Evolutionary conservation across 2,797 vertebrate species (phyloP), one percentile per base, ranked within the genome.

Genomic region (Microhierax caerulescens): DNA sequence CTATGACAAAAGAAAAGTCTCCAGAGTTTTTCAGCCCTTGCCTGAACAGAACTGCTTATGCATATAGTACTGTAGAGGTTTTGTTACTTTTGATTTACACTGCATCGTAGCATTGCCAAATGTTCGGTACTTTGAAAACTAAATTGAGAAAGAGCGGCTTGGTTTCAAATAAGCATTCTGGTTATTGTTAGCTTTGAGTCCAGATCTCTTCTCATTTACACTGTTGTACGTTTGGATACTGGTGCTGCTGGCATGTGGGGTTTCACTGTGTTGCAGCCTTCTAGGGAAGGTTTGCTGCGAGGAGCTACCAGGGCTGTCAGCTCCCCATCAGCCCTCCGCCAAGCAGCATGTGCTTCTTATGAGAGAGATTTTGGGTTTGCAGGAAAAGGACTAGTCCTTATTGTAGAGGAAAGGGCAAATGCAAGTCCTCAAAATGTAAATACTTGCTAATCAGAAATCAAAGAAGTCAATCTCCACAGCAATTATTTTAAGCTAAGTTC

Each of bases 11-110:
- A 74, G 53, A 79, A 41, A 64, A 70, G 32, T 68, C 63, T 50
- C 81, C 48, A 45, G 67, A 57, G 39, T 59, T 90, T 84, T 92
- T 76, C 47, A 53, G 59, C 24, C 14, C 56, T 88, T 23, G 37
- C 77, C 77, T 88, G 47, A 90, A 39, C 53, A 68, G 59, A 76
- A 34, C 54, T 85, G 54, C 74, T 70, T 88, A 70, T 56, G 54
- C 36, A 7, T 63, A 43, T 20, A 37, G 60, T 37, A 59, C 73
- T 88, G 70, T 61, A 70, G 61, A 72, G 32, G 19, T 85, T 90
- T 45, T 74, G 18, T 85, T 78, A 43, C 16, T 8, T 85, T 75
- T 81, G 61, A 54, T 91, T 95, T 90, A 72, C 36, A 6, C 24
- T 17, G 53, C 0, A 0, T 36, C 1, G 3, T 39, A 65, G 45